Conservation (phyloP, 2,888 invertebrate species). For the Phorcus lineatus region DNA sequence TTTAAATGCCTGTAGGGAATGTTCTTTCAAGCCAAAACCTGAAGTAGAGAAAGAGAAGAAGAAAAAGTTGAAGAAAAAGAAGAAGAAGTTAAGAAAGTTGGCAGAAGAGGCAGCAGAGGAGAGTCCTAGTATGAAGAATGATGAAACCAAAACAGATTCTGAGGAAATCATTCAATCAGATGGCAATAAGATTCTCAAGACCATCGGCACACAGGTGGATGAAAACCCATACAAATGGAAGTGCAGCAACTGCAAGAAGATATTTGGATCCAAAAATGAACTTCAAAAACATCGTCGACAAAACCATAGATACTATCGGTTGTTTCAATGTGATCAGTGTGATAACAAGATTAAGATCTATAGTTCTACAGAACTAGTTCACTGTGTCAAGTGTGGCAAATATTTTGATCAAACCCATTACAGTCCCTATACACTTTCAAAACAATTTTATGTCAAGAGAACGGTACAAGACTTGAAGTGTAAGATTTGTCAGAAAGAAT, state of each 20-base stretch:
- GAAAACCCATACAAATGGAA: constrained; percentile 14
- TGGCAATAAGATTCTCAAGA: neutral
- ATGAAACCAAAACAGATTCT: neutral
- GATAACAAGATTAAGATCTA: neutral
- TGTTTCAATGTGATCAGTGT: constrained; percentile 14
- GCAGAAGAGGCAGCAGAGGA: neutral
- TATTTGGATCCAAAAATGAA: neutral
- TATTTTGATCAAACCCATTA: neutral
- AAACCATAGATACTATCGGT: neutral
- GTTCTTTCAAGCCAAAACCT: neutral
- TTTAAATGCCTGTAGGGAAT: constrained; percentile 1
- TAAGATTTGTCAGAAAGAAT: neutral
- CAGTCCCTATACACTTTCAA: neutral
- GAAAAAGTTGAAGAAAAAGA: constrained; percentile 7
- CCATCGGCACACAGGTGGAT: constrained; percentile 5
- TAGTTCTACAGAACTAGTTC: neutral
- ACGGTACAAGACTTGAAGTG: neutral
- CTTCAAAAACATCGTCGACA: constrained; percentile 1
- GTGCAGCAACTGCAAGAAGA: constrained; percentile 3
- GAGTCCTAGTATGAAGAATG: neutral
- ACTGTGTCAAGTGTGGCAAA: neutral
- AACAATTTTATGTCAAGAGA: constrained; percentile 2
- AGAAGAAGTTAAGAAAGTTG: neutral
- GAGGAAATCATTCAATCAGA: neutral
- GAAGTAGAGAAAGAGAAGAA: constrained; percentile 5